phyloP scores from a whole-genome alignment of 2,113 vertebrate species.

The Dolichallabes microphthalmus region DNA sequence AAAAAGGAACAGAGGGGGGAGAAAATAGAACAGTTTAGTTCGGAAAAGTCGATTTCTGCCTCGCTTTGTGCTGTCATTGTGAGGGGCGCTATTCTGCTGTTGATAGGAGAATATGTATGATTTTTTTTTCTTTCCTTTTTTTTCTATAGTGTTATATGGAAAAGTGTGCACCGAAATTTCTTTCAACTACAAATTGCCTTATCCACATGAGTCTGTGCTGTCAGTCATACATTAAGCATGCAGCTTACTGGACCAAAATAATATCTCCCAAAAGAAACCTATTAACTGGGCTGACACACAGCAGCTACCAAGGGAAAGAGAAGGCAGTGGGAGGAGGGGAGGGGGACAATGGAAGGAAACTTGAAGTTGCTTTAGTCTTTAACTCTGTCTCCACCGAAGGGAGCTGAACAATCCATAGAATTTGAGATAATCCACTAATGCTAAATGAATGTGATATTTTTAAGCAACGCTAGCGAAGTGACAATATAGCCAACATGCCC shows the following conservation, averaged over 20 bases:
- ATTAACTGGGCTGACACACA: conserved; percentile 72
- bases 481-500: conserved; percentile 16
- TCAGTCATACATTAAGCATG: conserved; percentile 76
- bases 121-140: conserved; percentile 50
- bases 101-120: conserved; percentile 59
- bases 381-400: conserved; percentile 41
- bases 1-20: conserved; percentile 49
- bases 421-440: conserved; percentile 54
- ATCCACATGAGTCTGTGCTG: conserved; percentile 71
- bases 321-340: conserved; percentile 48
- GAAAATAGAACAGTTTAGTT: conserved; percentile 74
- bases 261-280: conserved; percentile 74
- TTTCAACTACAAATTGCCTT: conserved; percentile 59
- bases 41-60: conserved; percentile 55
- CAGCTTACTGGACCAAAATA: conserved; percentile 80
- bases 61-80: conserved; percentile 48
- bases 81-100: conserved; percentile 56
- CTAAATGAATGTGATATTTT: conserved; percentile 58
- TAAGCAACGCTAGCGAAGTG: conserved; percentile 47
- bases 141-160: conserved; percentile 57
- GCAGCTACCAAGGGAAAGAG: conserved; percentile 61
- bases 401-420: conserved; percentile 56
- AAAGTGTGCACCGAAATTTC: conserved; percentile 67
- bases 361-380: conserved; percentile 50
- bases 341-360: conserved; percentile 60